A percentile compares a stretch with the other conserved stretches of the same genome.
Conservation (phyloP, 2,113 vertebrate species). For the Elaphurus davidianus region DNA sequence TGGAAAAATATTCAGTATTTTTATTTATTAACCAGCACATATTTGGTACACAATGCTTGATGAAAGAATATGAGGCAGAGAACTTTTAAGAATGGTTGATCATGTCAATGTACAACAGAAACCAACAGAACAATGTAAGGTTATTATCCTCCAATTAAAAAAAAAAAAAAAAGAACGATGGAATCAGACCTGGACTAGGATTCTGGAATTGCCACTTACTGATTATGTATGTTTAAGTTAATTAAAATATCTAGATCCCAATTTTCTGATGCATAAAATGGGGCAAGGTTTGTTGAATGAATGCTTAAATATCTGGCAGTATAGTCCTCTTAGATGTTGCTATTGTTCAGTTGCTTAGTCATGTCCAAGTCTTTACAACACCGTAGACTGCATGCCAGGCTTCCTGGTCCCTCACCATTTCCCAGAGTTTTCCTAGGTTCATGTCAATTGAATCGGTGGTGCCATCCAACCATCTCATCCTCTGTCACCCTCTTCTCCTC, state of each 20-base stretch:
- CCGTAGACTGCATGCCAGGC: neutral
- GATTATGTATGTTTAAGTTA: neutral
- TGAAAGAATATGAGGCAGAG: neutral
- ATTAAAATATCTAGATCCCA: neutral
- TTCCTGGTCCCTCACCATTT: neutral
- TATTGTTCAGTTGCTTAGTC: neutral
- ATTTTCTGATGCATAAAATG: neutral
- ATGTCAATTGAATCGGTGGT: neutral
- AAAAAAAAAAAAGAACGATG: neutral
- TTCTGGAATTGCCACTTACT: neutral
- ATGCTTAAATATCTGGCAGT: neutral
- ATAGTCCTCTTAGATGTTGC: neutral
- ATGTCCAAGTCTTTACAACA: neutral
- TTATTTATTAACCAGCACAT: neutral
- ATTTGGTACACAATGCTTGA: neutral
- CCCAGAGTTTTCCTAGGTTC: neutral
- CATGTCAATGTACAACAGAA: neutral
- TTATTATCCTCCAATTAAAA: neutral
- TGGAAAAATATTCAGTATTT: neutral
- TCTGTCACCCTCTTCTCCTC: neutral
- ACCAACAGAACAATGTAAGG: neutral
- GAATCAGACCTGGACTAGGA: neutral
- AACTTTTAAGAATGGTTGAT: neutral
- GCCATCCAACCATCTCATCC: neutral
- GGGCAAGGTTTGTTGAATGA: neutral